Evolutionary conservation across 2,113 vertebrate genomes (phyloP).

Genomic region (Lates calcarifer): DNA sequence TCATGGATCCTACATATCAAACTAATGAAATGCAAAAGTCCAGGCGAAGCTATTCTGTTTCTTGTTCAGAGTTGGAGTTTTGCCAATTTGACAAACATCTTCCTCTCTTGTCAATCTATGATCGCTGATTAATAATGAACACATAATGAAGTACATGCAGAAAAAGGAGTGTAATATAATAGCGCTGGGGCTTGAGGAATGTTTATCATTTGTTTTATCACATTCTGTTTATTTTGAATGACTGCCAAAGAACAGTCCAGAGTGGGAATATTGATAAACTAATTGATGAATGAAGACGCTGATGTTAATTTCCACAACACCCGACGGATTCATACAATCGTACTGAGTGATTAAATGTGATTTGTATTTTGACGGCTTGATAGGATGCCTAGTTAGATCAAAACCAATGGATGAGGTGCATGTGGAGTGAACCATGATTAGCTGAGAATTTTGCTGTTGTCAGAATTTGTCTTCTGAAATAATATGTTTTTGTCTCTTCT

Average conservation of each 20-base stretch:
- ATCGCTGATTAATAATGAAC: slow-evolving; percentile 48
- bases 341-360: slow-evolving; percentile 39
- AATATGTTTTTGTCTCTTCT: slow-evolving; percentile 1
- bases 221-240: slow-evolving; percentile 54
- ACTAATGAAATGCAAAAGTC: slow-evolving; percentile 61
- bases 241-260: slow-evolving; percentile 45
- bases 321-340: slow-evolving; percentile 46
- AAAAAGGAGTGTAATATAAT: slow-evolving; percentile 43
- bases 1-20: slow-evolving; percentile 53
- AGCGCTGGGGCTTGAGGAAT: slow-evolving; percentile 37
- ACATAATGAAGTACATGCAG: slow-evolving; percentile 53
- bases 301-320: slow-evolving; percentile 55
- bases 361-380: slow-evolving; percentile 50
- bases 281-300: slow-evolving; percentile 54
- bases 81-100: slow-evolving; percentile 42
- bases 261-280: slow-evolving; percentile 62
- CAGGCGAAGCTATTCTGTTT: slow-evolving; percentile 26
- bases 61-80: slow-evolving; percentile 38
- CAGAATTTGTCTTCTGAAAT: background rate
- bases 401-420: slow-evolving; percentile 5
- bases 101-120: slow-evolving; percentile 48
- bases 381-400: slow-evolving; percentile 30
- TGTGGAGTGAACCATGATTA: background rate
- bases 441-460: background rate
- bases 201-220: slow-evolving; percentile 42